Conservation (phyloP, 1,140 invertebrate species). For the Lordiphosa clarofinis region DNA sequence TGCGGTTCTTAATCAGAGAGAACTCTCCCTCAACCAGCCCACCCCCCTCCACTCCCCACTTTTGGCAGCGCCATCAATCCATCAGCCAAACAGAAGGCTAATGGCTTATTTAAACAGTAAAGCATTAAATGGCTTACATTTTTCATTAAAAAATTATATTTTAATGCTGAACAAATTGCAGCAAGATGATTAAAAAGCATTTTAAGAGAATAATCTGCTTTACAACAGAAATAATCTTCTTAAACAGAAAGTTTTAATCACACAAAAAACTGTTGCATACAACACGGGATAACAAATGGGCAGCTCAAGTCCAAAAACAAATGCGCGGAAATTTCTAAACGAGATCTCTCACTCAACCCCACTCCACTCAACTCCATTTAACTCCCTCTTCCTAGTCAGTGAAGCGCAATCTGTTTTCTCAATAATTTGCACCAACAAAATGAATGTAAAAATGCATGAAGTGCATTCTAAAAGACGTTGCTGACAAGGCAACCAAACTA, state of each 20-base stretch:
- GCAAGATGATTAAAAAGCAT: constrained; percentile 9
- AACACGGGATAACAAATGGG: neutral
- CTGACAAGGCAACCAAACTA: constrained; percentile 46
- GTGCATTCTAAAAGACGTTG: constrained; percentile 38
- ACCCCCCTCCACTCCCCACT: no score
- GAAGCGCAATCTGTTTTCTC: constrained; percentile 56
- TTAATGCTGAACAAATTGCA: constrained; percentile 27
- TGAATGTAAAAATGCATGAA: constrained; percentile 50
- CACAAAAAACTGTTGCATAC: constrained; percentile 30
- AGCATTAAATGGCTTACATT: constrained; percentile 36
- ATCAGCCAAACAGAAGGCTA: constrained; percentile 46
- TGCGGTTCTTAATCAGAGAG: constrained; percentile 1
- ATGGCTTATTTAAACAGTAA: constrained; percentile 41
- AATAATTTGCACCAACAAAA: constrained; percentile 56
- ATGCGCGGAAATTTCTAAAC: constrained; percentile 40
- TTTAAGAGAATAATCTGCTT: constrained; percentile 33
- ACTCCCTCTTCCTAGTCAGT: constrained; percentile 1
- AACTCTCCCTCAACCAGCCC: neutral
- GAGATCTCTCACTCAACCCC: constrained; percentile 26
- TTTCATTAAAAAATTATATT: constrained; percentile 33
- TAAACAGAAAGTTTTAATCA: constrained; percentile 21
- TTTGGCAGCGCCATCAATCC: constrained; percentile 6
- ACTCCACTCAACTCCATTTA: constrained; percentile 14
- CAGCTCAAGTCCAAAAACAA: constrained; percentile 1
- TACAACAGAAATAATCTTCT: constrained; percentile 32